These are phyloP conservation scores for Pseudomugil gertrudae DNA, from an alignment of 2,797 vertebrate species.

Conservation along the genomic window DNA sequence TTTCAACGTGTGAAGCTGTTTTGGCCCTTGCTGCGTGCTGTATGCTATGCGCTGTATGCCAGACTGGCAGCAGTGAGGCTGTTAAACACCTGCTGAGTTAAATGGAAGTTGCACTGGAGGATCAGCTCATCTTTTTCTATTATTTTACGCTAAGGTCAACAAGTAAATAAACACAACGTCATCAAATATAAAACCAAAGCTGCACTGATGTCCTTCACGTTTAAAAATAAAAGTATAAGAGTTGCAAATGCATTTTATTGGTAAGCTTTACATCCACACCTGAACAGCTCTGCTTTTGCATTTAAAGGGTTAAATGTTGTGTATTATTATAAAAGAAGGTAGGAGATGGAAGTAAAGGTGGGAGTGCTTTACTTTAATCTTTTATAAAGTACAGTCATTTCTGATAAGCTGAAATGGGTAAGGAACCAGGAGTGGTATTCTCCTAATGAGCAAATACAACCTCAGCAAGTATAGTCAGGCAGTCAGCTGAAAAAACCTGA, in stretches of 20 bases:
- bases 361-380: background rate
- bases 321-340: background rate
- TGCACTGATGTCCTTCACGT: background rate
- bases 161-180: background rate
- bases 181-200: background rate
- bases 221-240: background rate
- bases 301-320: background rate
- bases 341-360: background rate
- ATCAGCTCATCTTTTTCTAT: background rate
- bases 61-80: background rate
- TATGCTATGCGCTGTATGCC: slow-evolving; percentile 18
- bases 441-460: background rate
- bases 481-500: slow-evolving; percentile 10
- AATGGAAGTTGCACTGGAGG: background rate
- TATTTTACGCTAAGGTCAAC: background rate
- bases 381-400: background rate
- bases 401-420: background rate
- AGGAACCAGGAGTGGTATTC: background rate
- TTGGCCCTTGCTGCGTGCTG: background rate
- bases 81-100: slow-evolving; percentile 15
- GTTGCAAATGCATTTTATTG: background rate
- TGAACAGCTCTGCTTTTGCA: background rate
- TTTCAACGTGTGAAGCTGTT: slow-evolving; percentile 44
- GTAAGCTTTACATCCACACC: background rate
- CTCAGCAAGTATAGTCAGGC: background rate